Evolutionary conservation across 2,888 invertebrate genomes (phyloP), one percentile per base, ranked within the genome.

Genomic region (Caenorhabditis virilis): DNA sequence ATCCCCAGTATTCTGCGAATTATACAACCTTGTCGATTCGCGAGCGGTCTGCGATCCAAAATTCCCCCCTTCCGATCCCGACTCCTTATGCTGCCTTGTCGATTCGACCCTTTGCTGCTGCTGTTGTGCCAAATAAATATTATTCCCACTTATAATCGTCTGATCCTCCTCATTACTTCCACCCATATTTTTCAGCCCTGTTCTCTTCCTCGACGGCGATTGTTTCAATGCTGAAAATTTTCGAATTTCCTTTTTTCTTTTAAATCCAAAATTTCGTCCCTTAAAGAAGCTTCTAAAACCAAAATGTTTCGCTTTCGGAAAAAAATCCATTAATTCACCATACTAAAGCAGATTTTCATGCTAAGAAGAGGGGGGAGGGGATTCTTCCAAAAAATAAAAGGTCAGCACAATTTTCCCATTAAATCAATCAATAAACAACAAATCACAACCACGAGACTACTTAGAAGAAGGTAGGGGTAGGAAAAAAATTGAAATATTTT

Each of bases 221-320:
- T 72, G 69, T 63, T 76, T 77, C 38, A 78, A 52, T 11, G 78
- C 78, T 78, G 64, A 67, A 78, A 76, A 55, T 36, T 36, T 36
- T 36, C 16, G n/a, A 36, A n/a, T n/a, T 36, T 18, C 5, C 20
- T 18, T 30, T 6, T 30, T 30, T 36, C n/a, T 36, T 36, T n/a
- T 36, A 5, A 5, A 36, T 11, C 9, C 36, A n/a, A 15, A 36
- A 15, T 36, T 36, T 36, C 36, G 9, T 36, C n/a, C 11, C 7
- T 36, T n/a, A 36, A 9, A 36, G n/a, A 36, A 36, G 36, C 36
- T 13, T 15, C n/a, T 9, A 5, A 36, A 15, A n/a, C 36, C n/a
- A 30, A 30, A 30, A 30, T 30, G 30, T 9, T 30, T 30, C 30
- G 30, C 13, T 30, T 30, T 30, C 7, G 13, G 13, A 30, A 30